Percentiles rank a stretch among this genome's conserved stretches.
Conservation (phyloP, 2,797 vertebrate genomes). For the Yasuhikotakia modesta region DNA sequence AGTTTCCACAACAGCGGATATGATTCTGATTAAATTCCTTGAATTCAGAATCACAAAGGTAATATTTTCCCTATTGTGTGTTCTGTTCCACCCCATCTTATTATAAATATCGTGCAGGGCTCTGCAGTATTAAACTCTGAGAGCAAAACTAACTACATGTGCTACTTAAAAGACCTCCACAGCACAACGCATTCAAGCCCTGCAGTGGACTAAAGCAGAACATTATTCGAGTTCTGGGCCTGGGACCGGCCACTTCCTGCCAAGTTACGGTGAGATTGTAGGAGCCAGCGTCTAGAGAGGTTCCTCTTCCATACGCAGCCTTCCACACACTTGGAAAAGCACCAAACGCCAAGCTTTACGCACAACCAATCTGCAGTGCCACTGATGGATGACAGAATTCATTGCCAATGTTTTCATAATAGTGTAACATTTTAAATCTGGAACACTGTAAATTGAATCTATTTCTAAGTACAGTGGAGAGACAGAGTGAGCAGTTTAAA, state of each 20-base stretch:
- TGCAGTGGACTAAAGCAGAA: not conserved
- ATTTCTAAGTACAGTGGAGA: conserved; percentile 14
- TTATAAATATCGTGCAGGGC: too few relatives aligned
- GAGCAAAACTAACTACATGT: not conserved
- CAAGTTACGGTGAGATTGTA: conserved; percentile 34
- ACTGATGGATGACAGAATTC: conserved; percentile 28
- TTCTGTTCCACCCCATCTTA: too few relatives aligned
- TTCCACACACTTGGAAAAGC: conserved; percentile 37
- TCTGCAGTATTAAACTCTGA: not conserved
- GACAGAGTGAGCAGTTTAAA: conserved; percentile 8
- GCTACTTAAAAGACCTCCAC: not conserved
- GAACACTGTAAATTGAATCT: conserved; percentile 25
- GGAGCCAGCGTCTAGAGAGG: conserved; percentile 21
- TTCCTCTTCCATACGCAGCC: conserved; percentile 32
- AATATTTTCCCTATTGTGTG: too few relatives aligned
- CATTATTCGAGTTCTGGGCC: conserved; percentile 16
- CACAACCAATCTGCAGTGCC: conserved; percentile 30
- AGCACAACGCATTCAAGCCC: not conserved
- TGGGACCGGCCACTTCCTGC: conserved; percentile 38
- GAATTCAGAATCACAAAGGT: too few relatives aligned
- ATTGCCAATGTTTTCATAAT: conserved; percentile 25
- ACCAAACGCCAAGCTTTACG: conserved; percentile 26
- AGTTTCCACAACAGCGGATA: too few relatives aligned
- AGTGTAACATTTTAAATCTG: conserved; percentile 20
- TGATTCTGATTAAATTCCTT: too few relatives aligned